These are phyloP conservation scores for Copsychus sechellarum DNA, from an alignment of 2,113 vertebrate genomes.

Conservation along the genomic window DNA sequence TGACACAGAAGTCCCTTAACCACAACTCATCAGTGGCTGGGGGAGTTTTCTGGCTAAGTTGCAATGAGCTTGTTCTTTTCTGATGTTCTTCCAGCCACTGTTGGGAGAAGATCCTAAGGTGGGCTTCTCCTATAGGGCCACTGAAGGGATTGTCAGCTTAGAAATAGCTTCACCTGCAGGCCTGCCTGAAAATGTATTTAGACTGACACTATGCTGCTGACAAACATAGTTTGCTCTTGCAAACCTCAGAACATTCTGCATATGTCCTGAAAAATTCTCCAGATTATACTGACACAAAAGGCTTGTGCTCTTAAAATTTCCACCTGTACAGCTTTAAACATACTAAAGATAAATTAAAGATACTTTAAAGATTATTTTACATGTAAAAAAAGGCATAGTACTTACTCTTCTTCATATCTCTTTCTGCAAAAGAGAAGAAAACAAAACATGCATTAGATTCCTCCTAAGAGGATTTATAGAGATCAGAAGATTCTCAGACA, in stretches of 20 bases:
- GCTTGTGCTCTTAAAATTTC: not conserved
- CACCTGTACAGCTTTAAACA: not conserved
- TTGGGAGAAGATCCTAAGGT: not conserved
- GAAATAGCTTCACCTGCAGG: not conserved
- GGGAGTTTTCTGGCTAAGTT: not conserved
- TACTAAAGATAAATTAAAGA: not conserved
- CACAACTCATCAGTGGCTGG: not conserved
- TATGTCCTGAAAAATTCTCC: not conserved
- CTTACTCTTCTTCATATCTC: slow-evolving; percentile 93
- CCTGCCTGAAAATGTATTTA: not conserved
- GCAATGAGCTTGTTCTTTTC: not conserved
- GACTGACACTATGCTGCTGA: not conserved
- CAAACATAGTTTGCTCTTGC: not conserved
- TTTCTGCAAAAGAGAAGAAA: slow-evolving; percentile 80
- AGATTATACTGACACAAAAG: not conserved
- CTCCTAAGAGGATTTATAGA: not conserved
- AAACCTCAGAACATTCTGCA: not conserved
- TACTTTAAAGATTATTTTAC: not conserved
- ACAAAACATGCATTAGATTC: slow-evolving; percentile 34
- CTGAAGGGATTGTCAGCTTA: not conserved
- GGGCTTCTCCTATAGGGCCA: not conserved
- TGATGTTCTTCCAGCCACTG: not conserved
- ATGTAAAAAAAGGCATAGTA: slow-evolving; percentile 59
- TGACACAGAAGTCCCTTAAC: not conserved
- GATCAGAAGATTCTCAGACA: not conserved